Base-by-base conservation (phyloP, 2,888 invertebrate genomes). In the Eubasilissa splendida region DNA sequence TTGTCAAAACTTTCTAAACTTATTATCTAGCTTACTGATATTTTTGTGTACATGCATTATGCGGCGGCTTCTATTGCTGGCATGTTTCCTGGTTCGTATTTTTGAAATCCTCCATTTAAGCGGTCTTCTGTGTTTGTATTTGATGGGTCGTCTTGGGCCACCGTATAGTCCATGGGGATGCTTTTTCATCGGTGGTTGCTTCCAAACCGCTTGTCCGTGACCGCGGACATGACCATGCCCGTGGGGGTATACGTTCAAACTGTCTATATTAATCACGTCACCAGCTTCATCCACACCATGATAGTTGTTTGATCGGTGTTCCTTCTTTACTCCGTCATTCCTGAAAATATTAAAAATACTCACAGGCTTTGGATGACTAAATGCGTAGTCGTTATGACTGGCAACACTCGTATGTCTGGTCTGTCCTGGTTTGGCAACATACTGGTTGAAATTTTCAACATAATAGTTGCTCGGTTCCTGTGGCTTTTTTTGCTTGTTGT, bases 391-490 rank as follows among this genome's bases (percentile, higher is more conserved):
- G 59, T 77, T n/a, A 14, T 71, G 52, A 14, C 31, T 12, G 54
- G 9, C 53, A 54, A 14, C 22, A 11, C 42, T 14, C 3, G 54
- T 4, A 73, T 78, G 63, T 4, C 59, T 33, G 12, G 50, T 50
- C 11, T 50, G 74, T n/a, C 42, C n/a, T 53, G 79, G 73, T 22
- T 79, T 79, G 8, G 79, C 42, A 22, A 81, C 73, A 42, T 71
- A 81, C 65, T 81, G 81, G 76, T 81, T 81, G 53, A 66, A 81
- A 31, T 81, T 81, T 75, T 81, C 81, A 10, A 81, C 81, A 14
- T 81, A 81, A 50, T 79, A 81, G 59, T 81, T 81, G n/a, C 81
- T 76, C 1, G 79, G 80, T 10, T 70, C 76, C n/a, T 65, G 54
- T 31, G 31, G 74, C 53, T 63, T 81, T 60, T 73, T 59, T 33